Conservation (phyloP, 2,888 invertebrate genomes). For the Synergus laeviventris region DNA sequence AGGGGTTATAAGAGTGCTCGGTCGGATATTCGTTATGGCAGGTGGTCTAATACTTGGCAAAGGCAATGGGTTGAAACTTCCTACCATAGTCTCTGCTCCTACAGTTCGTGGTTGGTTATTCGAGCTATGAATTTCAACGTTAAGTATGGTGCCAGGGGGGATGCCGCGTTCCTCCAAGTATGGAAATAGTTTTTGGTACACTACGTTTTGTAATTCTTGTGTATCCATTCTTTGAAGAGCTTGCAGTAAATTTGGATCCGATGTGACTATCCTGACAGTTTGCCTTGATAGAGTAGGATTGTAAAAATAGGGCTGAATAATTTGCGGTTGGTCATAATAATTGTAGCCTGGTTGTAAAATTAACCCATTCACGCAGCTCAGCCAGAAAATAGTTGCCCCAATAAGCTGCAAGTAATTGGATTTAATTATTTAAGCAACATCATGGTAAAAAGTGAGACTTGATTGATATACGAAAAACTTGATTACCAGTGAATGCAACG, state of each 20-base stretch:
- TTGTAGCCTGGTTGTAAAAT: not conserved
- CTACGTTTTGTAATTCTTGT: not conserved
- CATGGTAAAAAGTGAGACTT: too few relatives aligned
- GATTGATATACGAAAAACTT: not conserved
- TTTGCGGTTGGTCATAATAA: not conserved
- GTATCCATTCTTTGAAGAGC: not conserved
- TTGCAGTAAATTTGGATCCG: not conserved
- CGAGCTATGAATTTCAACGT: not conserved
- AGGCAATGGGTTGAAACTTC: not conserved
- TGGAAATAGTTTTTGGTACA: not conserved
- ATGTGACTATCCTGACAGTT: not conserved
- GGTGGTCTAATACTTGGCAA: not conserved
- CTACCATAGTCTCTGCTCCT: too few relatives aligned
- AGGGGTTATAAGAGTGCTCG: not conserved
- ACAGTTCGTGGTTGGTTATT: not conserved
- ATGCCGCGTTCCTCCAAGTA: not conserved
- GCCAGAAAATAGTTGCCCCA: not conserved
- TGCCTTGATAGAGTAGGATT: not conserved
- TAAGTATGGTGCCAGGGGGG: not conserved
- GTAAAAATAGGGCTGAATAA: not conserved
- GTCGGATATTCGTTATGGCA: not conserved
- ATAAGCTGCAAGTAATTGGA: constrained; percentile 7
- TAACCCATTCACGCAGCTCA: not conserved
- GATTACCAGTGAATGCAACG: constrained; percentile 18
- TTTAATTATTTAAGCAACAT: not conserved